These are phyloP conservation scores for Drosophila greeni DNA, from an alignment of 2,888 invertebrate species.

Conservation along the genomic window DNA sequence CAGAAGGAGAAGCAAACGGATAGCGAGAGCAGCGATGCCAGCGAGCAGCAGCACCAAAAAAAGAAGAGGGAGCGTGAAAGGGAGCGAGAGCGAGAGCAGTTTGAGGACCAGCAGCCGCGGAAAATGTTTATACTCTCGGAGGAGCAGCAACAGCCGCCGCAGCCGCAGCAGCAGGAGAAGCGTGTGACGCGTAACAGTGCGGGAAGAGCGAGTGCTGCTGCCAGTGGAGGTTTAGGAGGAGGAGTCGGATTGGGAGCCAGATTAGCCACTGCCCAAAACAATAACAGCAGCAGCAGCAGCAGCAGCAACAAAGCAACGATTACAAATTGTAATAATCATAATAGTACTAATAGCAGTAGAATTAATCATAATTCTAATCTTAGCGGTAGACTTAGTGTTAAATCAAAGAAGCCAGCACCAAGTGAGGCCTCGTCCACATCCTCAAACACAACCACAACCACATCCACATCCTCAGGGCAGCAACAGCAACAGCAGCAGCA, in stretches of 20 bases:
- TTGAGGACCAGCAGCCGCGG: constrained; percentile 43
- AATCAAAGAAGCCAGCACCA: constrained; percentile 54
- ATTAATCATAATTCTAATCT: constrained; percentile 50
- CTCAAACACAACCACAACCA: constrained; percentile 35
- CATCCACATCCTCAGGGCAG: constrained; percentile 31
- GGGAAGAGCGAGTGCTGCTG: constrained; percentile 37
- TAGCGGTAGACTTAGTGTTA: constrained; percentile 68
- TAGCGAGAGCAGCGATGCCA: constrained; percentile 51
- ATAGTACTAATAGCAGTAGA: constrained; percentile 66
- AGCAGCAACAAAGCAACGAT: constrained; percentile 62
- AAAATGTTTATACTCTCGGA: constrained; percentile 22
- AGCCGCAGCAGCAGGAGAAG: constrained; percentile 45
- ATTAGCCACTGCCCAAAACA: constrained; percentile 46
- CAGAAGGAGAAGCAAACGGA: constrained; percentile 46
- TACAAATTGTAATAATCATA: constrained; percentile 74
- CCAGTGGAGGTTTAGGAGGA: constrained; percentile 5
- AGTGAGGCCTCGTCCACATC: constrained; percentile 46
- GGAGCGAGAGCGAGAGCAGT: constrained; percentile 7
- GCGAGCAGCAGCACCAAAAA: constrained; percentile 46
- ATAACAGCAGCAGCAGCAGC: constrained; percentile 35
- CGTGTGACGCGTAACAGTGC: constrained; percentile 70
- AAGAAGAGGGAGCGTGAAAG: constrained; percentile 10
- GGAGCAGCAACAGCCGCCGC: constrained; percentile 17
- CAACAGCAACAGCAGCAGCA: constrained; percentile 51
- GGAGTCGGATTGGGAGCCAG: constrained; percentile 25